Conservation (phyloP, 1,140 invertebrate species). For the Anastrepha ludens region DNA sequence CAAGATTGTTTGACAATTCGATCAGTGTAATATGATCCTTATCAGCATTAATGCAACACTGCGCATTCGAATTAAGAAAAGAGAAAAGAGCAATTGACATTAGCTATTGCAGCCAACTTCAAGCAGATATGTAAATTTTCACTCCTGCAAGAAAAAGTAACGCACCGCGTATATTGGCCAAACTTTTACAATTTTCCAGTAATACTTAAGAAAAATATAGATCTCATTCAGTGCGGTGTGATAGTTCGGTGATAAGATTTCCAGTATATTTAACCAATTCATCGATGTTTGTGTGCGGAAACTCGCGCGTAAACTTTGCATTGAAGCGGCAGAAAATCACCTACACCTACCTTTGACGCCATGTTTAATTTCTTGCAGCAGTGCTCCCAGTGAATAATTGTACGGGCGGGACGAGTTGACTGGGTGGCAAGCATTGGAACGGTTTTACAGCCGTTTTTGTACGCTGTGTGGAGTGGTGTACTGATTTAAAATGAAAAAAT, state of each 20-base stretch:
- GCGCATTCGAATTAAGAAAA: background rate
- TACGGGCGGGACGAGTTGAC: background rate
- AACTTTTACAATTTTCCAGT: background rate
- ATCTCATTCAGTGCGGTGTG: background rate
- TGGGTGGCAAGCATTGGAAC: constrained; percentile 13
- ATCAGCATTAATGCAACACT: background rate
- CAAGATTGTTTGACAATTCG: too few species aligned
- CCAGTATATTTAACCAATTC: background rate
- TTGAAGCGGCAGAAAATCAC: background rate
- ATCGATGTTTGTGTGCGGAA: background rate
- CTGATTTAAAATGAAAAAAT: background rate
- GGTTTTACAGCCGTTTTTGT: background rate
- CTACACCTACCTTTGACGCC: background rate
- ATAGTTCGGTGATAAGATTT: background rate
- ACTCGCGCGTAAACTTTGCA: background rate
- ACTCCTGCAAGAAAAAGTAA: constrained; percentile 28
- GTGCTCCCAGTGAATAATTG: background rate
- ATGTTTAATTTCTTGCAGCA: constrained; percentile 34
- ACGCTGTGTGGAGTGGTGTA: background rate
- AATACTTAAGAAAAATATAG: background rate
- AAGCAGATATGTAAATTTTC: constrained; percentile 38
- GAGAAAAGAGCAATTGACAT: background rate
- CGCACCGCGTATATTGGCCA: background rate
- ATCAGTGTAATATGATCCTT: too few species aligned
- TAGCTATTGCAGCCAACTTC: constrained; percentile 19